Conservation (phyloP, 1,140 invertebrate genomes). For the Chymomyza costata region DNA sequence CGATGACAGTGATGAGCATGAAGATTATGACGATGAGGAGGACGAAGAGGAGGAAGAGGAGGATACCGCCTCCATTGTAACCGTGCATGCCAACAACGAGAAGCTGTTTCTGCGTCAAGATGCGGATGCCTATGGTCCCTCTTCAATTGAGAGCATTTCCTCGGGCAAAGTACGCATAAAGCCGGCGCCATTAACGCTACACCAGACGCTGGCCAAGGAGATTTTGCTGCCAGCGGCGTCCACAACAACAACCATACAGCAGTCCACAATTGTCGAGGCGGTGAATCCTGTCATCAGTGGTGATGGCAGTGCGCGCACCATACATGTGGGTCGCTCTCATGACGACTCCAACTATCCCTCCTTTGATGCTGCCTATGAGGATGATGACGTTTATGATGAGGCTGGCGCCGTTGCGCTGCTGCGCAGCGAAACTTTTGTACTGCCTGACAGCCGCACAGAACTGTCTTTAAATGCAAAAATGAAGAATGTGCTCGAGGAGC, state of each 20-base stretch:
- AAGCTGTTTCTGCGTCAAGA: constrained; percentile 68
- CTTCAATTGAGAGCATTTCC: constrained; percentile 64
- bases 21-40: constrained; percentile 35
- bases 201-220: constrained; percentile 69
- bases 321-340: constrained; percentile 52
- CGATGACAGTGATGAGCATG: constrained; percentile 35
- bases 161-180: constrained; percentile 66
- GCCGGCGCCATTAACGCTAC: constrained; percentile 51
- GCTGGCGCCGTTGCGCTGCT: constrained; percentile 42
- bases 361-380: constrained; percentile 14
- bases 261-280: constrained; percentile 71
- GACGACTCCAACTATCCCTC: constrained; percentile 42
- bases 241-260: constrained; percentile 6
- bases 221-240: constrained; percentile 7
- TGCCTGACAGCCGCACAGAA: constrained; percentile 54
- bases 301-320: constrained; percentile 63
- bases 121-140: constrained; percentile 56
- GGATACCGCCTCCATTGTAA: constrained; percentile 72
- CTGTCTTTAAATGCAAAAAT: constrained; percentile 75
- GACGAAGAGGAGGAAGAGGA: constrained; percentile 65
- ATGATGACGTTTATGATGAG: constrained; percentile 32
- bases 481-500: constrained; percentile 75
- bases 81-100: constrained; percentile 65
- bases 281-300: constrained; percentile 71
- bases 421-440: constrained; percentile 68